These are phyloP conservation scores for Acromyrmex heyeri DNA, from an alignment of 1,140 invertebrate genomes.

Conservation along the genomic window DNA sequence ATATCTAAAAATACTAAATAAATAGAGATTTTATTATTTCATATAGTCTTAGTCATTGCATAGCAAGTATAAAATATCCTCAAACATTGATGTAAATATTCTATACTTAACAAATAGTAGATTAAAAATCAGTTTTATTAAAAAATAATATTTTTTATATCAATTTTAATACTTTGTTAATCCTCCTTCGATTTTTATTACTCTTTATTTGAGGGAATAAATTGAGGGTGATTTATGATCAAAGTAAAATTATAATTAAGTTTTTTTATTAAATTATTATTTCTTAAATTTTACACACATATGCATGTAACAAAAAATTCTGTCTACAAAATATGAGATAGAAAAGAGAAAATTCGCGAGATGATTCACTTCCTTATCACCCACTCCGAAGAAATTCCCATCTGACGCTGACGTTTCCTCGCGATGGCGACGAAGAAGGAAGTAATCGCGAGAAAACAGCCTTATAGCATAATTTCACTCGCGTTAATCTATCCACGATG, in stretches of 20 bases:
- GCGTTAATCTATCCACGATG: slow-evolving; percentile 24
- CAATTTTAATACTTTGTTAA: no score
- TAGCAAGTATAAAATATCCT: no score
- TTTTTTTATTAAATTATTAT: slow-evolving; percentile 12
- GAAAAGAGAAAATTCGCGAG: neutral
- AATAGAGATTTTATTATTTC: neutral
- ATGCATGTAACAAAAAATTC: no score
- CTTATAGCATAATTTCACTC: slow-evolving; percentile 3
- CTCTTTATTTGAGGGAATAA: no score
- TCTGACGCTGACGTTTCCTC: slow-evolving; percentile 1
- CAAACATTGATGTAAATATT: no score
- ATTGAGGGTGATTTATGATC: no score
- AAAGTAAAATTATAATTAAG: neutral
- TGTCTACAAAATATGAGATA: no score
- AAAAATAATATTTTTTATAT: no score
- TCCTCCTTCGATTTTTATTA: no score
- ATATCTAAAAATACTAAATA: neutral
- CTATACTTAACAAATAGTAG: no score
- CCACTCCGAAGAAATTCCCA: neutral
- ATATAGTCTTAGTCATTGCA: no score
- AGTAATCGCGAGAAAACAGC: slow-evolving; percentile 14
- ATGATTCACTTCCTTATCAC: slow-evolving; percentile 9
- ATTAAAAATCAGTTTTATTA: no score
- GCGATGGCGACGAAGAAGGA: neutral
- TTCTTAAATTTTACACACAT: neutral